phyloP scores from a whole-genome alignment of 2,113 vertebrate genomes.

The Ophthalmolycus amberensis region DNA sequence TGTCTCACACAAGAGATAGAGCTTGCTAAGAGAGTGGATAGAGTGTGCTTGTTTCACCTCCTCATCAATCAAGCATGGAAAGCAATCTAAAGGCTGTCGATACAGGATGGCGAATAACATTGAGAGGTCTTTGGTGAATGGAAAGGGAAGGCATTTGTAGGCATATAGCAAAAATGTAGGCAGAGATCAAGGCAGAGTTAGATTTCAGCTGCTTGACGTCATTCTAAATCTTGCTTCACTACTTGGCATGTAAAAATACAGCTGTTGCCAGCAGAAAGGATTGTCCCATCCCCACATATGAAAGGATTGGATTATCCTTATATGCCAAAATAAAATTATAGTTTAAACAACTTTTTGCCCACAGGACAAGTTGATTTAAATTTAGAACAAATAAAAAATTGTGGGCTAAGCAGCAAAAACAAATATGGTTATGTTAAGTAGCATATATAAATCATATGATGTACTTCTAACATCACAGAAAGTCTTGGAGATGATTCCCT shows the following conservation, averaged over 20 bases:
- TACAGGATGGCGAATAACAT: conserved; percentile 67
- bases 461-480: neutral
- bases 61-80: conserved; percentile 80
- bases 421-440: neutral
- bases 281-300: neutral
- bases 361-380: neutral
- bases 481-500: neutral
- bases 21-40: conserved; percentile 52
- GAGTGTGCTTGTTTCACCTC: conserved; percentile 63
- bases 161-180: conserved; percentile 48
- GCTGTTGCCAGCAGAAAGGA: conserved; percentile 4
- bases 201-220: conserved; percentile 37
- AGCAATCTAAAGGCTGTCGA: conserved; percentile 79
- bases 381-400: neutral
- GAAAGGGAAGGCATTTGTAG: conserved; percentile 23
- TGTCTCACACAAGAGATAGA: conserved; percentile 50
- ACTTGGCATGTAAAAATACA: conserved; percentile 36
- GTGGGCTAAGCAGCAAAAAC: neutral
- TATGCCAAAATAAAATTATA: conserved; percentile 22
- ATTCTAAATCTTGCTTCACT: conserved; percentile 36
- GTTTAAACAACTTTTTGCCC: neutral
- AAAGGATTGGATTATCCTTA: neutral
- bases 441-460: neutral
- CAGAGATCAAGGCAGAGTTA: conserved; percentile 35
- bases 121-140: conserved; percentile 60